Percentiles rank a stretch among this genome's conserved stretches.
phyloP scores from a whole-genome alignment of 2,113 vertebrate species.

The Cavia porcellus region DNA sequence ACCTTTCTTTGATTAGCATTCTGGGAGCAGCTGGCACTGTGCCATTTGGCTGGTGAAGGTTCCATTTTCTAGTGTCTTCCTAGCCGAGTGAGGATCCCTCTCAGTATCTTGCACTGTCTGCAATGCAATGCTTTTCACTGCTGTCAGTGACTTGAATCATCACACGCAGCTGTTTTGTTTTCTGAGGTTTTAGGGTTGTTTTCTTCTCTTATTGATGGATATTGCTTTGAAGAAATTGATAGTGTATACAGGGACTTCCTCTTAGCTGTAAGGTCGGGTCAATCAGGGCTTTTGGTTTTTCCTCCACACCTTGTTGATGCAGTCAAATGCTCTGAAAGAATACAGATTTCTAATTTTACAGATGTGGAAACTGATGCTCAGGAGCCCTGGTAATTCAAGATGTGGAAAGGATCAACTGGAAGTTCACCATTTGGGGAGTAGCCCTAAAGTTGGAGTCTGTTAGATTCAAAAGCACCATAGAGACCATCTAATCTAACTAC shows the following conservation, averaged over 20 bases:
- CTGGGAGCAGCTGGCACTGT: not conserved
- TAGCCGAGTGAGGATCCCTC: not conserved
- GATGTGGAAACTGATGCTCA: not conserved
- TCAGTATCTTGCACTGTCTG: not conserved
- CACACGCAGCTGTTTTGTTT: constrained; percentile 52
- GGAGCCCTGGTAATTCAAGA: not conserved
- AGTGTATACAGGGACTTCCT: not conserved
- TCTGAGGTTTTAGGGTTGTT: constrained; percentile 21
- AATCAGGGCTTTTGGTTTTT: not conserved
- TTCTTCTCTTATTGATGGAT: constrained; percentile 29
- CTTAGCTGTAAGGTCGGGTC: not conserved
- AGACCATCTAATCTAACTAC: not conserved
- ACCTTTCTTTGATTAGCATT: not conserved
- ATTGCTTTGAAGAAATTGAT: constrained; percentile 26
- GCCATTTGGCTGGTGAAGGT: not conserved
- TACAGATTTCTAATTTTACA: not conserved
- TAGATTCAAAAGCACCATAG: not conserved
- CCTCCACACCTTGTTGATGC: not conserved
- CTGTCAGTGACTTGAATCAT: constrained; percentile 63
- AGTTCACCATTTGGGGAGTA: not conserved
- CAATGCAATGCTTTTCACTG: not conserved
- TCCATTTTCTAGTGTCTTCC: constrained; percentile 37
- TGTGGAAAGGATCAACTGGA: not conserved
- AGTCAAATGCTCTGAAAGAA: not conserved
- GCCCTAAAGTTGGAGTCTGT: not conserved